These are phyloP conservation scores for Macrostomum lignano DNA, from an alignment of 1,140 invertebrate genomes.

Conservation along the genomic window DNA sequence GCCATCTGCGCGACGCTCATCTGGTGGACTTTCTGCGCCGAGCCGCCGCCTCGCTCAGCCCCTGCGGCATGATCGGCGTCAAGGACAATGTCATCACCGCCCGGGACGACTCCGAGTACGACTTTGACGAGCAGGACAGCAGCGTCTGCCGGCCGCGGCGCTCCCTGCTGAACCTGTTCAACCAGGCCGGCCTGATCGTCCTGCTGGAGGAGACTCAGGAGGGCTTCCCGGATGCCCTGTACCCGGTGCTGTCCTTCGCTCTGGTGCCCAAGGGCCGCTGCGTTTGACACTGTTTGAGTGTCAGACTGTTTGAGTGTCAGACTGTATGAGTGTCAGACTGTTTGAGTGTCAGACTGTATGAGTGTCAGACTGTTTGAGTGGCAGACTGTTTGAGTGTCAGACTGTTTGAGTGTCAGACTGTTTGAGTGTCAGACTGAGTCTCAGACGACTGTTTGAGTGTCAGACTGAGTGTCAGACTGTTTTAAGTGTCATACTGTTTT, in stretches of 20 bases:
- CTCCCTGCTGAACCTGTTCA: constrained; percentile 36
- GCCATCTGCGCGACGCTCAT: constrained; percentile 60
- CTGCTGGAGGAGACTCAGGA: constrained; percentile 49
- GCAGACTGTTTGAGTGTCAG: too few relatives aligned
- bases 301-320: too few relatives aligned
- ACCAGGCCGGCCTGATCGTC: constrained; percentile 42
- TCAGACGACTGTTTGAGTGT: too few relatives aligned
- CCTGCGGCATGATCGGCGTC: constrained; percentile 55
- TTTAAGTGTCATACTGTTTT: too few relatives aligned
- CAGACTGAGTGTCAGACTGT: too few relatives aligned
- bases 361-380: too few relatives aligned
- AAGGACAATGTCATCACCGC: constrained; percentile 67
- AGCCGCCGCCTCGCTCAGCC: background rate
- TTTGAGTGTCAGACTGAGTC: too few relatives aligned
- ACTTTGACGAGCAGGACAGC: constrained; percentile 56
- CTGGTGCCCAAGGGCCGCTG: too few relatives aligned
- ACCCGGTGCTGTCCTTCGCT: constrained; percentile 72
- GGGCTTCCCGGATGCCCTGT: constrained; percentile 65
- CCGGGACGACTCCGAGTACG: constrained; percentile 35
- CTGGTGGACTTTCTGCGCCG: constrained; percentile 50
- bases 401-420: too few relatives aligned
- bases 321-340: too few relatives aligned
- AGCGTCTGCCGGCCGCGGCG: constrained; percentile 51
- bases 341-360: too few relatives aligned
- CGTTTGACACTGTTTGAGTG: too few relatives aligned